Percentiles rank a stretch among this genome's conserved stretches.
Conservation (phyloP, 2,888 invertebrate genomes). For the Lampropteryx suffumata region DNA sequence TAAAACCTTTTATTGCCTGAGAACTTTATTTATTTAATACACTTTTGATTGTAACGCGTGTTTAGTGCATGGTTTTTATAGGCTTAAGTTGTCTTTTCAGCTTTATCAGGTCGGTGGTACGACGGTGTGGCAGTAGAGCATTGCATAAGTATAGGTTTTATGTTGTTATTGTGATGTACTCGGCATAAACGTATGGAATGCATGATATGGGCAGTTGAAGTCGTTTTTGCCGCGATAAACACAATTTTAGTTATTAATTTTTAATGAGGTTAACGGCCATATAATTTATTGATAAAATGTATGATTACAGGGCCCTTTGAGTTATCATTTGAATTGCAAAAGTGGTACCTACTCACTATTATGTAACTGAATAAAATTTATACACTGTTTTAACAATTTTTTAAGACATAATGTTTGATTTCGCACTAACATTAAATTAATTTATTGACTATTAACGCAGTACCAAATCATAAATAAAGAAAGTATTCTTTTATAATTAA, state of each 20-base stretch:
- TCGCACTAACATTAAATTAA: too few relatives aligned
- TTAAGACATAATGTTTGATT: too few relatives aligned
- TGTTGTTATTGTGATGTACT: constrained; percentile 82
- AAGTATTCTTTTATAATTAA: too few relatives aligned
- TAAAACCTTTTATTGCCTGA: constrained; percentile 79
- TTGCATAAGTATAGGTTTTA: constrained; percentile 82
- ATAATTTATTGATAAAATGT: constrained; percentile 22
- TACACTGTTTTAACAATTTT: too few relatives aligned
- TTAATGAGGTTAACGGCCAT: constrained; percentile 52
- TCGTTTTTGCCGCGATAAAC: constrained; percentile 65
- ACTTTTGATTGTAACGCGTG: constrained; percentile 70
- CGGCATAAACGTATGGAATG: constrained; percentile 77
- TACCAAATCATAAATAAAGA: too few relatives aligned
- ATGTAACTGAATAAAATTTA: too few relatives aligned
- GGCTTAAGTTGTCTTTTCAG: constrained; percentile 83
- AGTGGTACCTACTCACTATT: constrained; percentile 1
- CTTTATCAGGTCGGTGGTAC: constrained; percentile 81
- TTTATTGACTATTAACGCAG: too few relatives aligned
- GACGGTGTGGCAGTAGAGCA: constrained; percentile 80
- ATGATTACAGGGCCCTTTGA: constrained; percentile 19
- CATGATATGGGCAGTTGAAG: constrained; percentile 71
- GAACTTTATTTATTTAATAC: constrained; percentile 77
- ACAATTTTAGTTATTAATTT: constrained; percentile 62
- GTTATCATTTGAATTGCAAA: constrained; percentile 14
- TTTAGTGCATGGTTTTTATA: constrained; percentile 84